Percentiles rank a stretch among this genome's conserved stretches.
Evolutionary conservation across 2,888 invertebrate species (phyloP).

Genomic region (Limnephilus lunatus): DNA sequence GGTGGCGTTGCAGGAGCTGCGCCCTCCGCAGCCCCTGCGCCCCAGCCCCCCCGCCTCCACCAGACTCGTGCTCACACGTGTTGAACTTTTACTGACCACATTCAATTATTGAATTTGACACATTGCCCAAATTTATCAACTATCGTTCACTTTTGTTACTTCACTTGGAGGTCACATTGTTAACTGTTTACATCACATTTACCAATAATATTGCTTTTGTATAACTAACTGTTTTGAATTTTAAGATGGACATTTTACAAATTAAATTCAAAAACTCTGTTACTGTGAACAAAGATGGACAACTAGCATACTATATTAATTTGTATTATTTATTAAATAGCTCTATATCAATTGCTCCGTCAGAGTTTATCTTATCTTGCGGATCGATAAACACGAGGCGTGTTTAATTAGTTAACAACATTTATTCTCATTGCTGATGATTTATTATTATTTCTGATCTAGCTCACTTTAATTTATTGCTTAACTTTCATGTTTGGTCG

Average conservation of each 20-base stretch:
- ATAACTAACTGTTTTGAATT: not conserved
- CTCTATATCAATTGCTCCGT: not conserved
- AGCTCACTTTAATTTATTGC: not conserved
- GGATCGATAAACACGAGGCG: slow-evolving; percentile 16
- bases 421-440: not conserved
- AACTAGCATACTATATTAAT: not conserved
- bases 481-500: not conserved
- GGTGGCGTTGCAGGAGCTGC: slow-evolving; percentile 57
- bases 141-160: not conserved
- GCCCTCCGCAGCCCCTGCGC: slow-evolving; percentile 51
- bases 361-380: not conserved
- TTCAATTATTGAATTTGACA: not conserved
- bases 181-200: not conserved
- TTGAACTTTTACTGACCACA: slow-evolving; percentile 21
- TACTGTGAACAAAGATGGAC: not conserved
- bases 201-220: not conserved
- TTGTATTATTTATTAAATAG: not conserved
- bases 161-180: not conserved
- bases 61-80: slow-evolving; percentile 55
- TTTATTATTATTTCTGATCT: not conserved
- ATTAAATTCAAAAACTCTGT: not conserved
- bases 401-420: not conserved
- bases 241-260: not conserved
- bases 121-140: not conserved
- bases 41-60: slow-evolving; percentile 67